Evolutionary conservation across 2,113 vertebrate species (phyloP), one percentile per base, ranked within the genome.

Genomic region (Chrysochloris asiatica): DNA sequence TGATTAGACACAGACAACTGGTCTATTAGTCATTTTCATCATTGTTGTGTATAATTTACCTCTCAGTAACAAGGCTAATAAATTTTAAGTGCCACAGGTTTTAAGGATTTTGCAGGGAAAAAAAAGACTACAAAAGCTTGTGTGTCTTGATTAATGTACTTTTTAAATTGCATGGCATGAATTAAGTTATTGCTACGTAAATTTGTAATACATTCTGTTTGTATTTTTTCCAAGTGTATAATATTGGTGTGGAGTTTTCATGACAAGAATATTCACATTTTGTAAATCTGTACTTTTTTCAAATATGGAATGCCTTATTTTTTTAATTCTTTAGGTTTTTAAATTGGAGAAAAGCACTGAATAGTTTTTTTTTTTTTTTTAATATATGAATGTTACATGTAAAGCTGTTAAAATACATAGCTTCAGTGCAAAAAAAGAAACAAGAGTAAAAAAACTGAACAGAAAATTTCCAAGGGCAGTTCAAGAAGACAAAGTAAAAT

Each of bases 121-220:
- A 92, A 84, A 81, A 84, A 81, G 93, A 96, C 97, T 95, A 97
- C 98, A 98, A 98, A 98, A 97, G 98, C 98, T 98, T 97, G 98
- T 98, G 97, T 99, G 98, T 97, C 98, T 98, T 93, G 96, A 98
- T 97, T 98, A 97, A 98, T 96, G 96, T 98, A 97, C 98, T 98
- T 98, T 98, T 99, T 98, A n/a, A n/a, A 99, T 98, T 99, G 99
- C 99, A 99, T 99, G 99, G 98, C 99, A 98, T 99, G 98, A 98
- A 98, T 98, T 99, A 99, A 99, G 98, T 99, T 99, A 99, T 99
- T 99, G 98, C 98, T 99, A 98, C 99, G 98, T 98, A 98, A 98
- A 98, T 98, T 98, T 99, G 98, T 99, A 99, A 99, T 99, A 98
- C 99, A 98, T 99, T 98, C 98, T 98, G 98, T 98, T 98, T 98